A percentile compares a stretch with the other conserved stretches of the same genome.
These are phyloP conservation scores for Threskiornis aethiopicus DNA, from an alignment of 2,797 vertebrate genomes.

Conservation along the genomic window DNA sequence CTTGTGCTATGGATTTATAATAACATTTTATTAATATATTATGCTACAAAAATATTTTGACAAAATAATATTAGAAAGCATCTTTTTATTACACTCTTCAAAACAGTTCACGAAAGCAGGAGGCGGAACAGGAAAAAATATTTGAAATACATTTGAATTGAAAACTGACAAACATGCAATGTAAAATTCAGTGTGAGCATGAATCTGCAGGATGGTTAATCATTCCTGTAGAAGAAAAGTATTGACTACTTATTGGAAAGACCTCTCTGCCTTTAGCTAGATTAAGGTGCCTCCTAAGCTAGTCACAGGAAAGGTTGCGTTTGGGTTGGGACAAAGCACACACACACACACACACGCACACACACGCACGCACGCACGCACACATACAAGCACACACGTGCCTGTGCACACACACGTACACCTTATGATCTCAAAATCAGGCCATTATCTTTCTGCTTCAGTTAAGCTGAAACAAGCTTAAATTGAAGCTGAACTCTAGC, in stretches of 20 bases:
- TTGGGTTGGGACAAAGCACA: not conserved
- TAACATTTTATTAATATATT: slow-evolving; percentile 83
- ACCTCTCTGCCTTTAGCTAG: not conserved
- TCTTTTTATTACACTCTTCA: slow-evolving; percentile 77
- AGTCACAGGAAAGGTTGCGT: not conserved
- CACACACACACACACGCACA: too few relatives aligned
- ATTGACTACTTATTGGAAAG: not conserved
- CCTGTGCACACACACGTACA: rapidly evolving
- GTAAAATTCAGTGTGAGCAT: not conserved
- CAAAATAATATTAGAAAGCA: slow-evolving; percentile 82
- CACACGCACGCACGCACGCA: too few relatives aligned
- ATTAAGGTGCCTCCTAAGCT: slow-evolving; percentile 22
- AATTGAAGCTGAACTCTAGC: not conserved
- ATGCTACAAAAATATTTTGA: slow-evolving; percentile 83
- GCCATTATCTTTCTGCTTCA: not conserved
- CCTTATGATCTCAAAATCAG: not conserved
- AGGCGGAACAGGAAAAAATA: slow-evolving; percentile 48
- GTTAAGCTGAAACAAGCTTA: not conserved
- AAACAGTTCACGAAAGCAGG: slow-evolving; percentile 67
- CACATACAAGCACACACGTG: not conserved
- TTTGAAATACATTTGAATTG: slow-evolving; percentile 49
- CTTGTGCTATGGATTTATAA: slow-evolving; percentile 57
- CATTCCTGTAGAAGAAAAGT: not conserved
- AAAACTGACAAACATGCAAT: slow-evolving; percentile 39
- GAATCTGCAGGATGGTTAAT: not conserved